Evolutionary conservation across 2,888 invertebrate species (phyloP), one percentile per base, ranked within the genome.

Genomic region (Orchesellides sinensis): DNA sequence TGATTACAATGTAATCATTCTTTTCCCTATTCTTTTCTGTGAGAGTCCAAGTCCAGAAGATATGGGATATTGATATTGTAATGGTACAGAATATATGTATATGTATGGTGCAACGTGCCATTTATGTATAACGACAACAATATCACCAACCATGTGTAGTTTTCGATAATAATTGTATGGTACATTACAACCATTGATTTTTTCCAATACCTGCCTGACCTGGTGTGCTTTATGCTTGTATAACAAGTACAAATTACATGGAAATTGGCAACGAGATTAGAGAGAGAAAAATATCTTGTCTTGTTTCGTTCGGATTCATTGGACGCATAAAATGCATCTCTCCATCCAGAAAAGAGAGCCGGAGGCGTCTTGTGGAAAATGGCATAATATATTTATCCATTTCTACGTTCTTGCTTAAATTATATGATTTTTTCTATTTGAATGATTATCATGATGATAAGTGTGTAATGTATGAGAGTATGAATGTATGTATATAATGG

Each of bases 61-160:
- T 32, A 32, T 5, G 10, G 10, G 52, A 52, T n/a, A 17, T 40
- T 40, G 19, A 23, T 17, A 66, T 63, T 77, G 47, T 29, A 65
- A 65, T 35, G 23, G 27, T 19, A 29, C 35, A n/a, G n/a, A n/a
- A n/a, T n/a, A n/a, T n/a, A n/a, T n/a, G n/a, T n/a, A n/a, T n/a
- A n/a, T n/a, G n/a, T n/a, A n/a, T n/a, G n/a, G n/a, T n/a, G 78
- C 69, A 81, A 81, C 80, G 80, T 81, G 73, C 80, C 68, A 81
- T 81, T 81, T 73, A n/a, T n/a, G n/a, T n/a, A n/a, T n/a, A 81
- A 68, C 73, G 79, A 72, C 79, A 65, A 80, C 72, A 80, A 72
- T 72, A 80, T 72, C 79, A 72, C 72, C 72, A 72, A 27, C 23
- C 49, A 49, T 45, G 25, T 40, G 40, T 40, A 2, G 4, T 63